These are phyloP conservation scores for Acanthiza pusilla DNA, from an alignment of 2,797 vertebrate genomes.

Conservation along the genomic window DNA sequence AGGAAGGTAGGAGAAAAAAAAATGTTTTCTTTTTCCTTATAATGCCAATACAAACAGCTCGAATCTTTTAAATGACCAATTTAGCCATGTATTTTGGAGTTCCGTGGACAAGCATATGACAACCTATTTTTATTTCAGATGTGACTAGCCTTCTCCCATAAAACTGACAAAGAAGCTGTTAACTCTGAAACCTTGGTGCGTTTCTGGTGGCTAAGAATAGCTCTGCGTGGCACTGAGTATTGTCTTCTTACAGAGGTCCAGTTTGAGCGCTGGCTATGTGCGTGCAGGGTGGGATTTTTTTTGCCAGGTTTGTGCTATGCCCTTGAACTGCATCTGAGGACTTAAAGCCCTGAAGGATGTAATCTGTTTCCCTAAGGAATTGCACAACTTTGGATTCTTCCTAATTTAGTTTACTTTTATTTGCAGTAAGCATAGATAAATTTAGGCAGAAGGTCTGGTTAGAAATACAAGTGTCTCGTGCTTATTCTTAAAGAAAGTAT, in stretches of 20 bases:
- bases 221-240: background rate
- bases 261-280: background rate
- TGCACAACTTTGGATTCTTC: background rate
- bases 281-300: background rate
- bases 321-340: background rate
- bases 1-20: background rate
- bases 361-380: background rate
- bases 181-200: background rate
- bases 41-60: background rate
- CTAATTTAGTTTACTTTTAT: background rate
- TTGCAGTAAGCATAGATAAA: background rate
- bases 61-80: background rate
- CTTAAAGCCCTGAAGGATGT: background rate
- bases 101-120: background rate
- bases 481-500: background rate
- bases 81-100: background rate
- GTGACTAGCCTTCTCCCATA: background rate
- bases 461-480: background rate
- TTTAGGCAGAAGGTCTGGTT: background rate
- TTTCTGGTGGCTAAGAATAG: conserved; percentile 8
- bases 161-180: conserved; percentile 11
- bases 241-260: background rate
- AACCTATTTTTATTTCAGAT: conserved; percentile 25
- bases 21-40: background rate
- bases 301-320: background rate